A percentile compares a stretch with the other conserved stretches of the same genome.
These are phyloP conservation scores for Enteromius unitaeniatus DNA, from an alignment of 2,797 vertebrate species.

Conservation along the genomic window DNA sequence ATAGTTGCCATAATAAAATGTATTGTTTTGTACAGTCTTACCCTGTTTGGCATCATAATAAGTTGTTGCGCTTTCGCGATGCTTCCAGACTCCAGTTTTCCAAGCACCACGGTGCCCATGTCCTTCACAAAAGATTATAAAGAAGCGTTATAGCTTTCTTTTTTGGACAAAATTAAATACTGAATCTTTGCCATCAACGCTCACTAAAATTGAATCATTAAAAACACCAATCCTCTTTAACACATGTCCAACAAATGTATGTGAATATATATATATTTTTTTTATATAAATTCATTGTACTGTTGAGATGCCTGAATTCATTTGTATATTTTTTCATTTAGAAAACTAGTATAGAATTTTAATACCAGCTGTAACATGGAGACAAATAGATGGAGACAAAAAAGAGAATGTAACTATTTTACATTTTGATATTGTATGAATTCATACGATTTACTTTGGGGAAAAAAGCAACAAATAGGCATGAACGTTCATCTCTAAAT, in stretches of 20 bases:
- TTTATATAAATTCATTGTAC: not conserved
- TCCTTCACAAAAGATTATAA: slow-evolving; percentile 78
- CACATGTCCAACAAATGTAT: not conserved
- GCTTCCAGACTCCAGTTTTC: slow-evolving; percentile 95
- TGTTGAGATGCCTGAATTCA: not conserved
- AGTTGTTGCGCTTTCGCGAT: slow-evolving; percentile 98
- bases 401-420: not conserved
- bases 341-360: not conserved
- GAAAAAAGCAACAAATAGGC: not conserved
- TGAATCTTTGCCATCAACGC: not conserved
- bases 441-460: not conserved
- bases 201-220: not conserved
- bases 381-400: too few species aligned
- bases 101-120: slow-evolving; percentile 97
- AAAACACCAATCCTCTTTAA: not conserved
- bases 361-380: not conserved
- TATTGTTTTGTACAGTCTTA: slow-evolving; percentile 68
- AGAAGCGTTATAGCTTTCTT: not conserved
- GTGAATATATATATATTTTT: not conserved
- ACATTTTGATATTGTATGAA: not conserved
- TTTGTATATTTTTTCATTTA: not conserved
- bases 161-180: not conserved
- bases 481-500: too few species aligned
- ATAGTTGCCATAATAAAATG: not conserved
- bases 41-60: slow-evolving; percentile 99